A percentile compares a stretch with the other conserved stretches of the same genome.
Evolutionary conservation across 2,888 invertebrate species (phyloP).

Genomic region (Caradrina clavipalpis): DNA sequence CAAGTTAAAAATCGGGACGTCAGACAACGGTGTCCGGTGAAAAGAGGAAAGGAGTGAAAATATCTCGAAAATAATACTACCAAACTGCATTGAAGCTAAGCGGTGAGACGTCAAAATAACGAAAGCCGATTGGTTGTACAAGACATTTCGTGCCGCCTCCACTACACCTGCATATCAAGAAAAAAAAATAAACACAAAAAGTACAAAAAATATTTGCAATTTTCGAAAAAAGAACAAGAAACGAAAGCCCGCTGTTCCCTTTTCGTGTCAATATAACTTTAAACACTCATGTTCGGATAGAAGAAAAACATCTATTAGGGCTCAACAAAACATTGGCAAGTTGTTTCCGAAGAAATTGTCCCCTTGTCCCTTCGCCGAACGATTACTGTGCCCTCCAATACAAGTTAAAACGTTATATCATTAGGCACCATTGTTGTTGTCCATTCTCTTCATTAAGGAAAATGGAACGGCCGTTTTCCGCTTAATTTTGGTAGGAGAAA

Average conservation of each 20-base stretch:
- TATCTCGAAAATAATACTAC: too few relatives aligned
- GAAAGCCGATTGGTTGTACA: too few relatives aligned
- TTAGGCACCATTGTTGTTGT: slow-evolving; percentile 56
- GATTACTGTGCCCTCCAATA: slow-evolving; percentile 41
- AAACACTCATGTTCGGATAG: slow-evolving; percentile 19
- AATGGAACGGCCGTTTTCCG: slow-evolving; percentile 59
- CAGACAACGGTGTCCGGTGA: too few relatives aligned
- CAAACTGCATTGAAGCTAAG: too few relatives aligned
- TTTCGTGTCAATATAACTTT: slow-evolving; percentile 31
- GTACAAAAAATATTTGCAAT: too few relatives aligned
- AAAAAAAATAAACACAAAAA: too few relatives aligned
- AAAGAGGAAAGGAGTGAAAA: too few relatives aligned
- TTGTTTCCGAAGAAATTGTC: slow-evolving; percentile 38
- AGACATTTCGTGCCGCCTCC: too few relatives aligned
- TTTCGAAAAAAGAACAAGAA: too few relatives aligned
- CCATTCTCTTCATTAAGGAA: slow-evolving; percentile 68
- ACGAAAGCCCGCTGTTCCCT: not conserved
- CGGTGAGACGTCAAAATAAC: too few relatives aligned
- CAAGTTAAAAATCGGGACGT: too few relatives aligned
- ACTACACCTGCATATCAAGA: too few relatives aligned
- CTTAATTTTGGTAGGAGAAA: slow-evolving; percentile 33
- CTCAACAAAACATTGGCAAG: slow-evolving; percentile 26
- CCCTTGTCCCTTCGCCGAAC: slow-evolving; percentile 10
- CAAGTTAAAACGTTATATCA: slow-evolving; percentile 62
- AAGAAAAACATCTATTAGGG: slow-evolving; percentile 38